A percentile compares a stretch with the other conserved stretches of the same genome.
These are phyloP conservation scores for Dallia pectoralis DNA, from an alignment of 2,797 vertebrate genomes.

Conservation along the genomic window DNA sequence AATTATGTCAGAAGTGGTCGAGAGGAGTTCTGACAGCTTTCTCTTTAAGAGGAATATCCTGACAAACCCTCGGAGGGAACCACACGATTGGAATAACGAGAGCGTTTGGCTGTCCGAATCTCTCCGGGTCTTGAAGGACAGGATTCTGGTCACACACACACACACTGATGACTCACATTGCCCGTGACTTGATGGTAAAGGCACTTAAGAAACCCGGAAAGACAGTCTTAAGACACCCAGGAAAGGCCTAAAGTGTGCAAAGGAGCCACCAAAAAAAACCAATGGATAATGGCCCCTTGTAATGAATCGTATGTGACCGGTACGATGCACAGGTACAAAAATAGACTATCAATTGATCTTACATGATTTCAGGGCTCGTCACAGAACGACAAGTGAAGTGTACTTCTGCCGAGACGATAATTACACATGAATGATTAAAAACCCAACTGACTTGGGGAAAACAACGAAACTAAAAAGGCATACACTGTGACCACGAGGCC, in stretches of 20 bases:
- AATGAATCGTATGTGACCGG: conserved; percentile 50
- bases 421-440: conserved; percentile 21
- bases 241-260: conserved; percentile 76
- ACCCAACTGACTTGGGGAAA: conserved; percentile 19
- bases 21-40: conserved; percentile 3
- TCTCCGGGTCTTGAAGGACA: neutral
- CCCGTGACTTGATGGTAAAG: conserved; percentile 74
- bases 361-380: conserved; percentile 25
- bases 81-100: conserved; percentile 5
- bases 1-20: neutral
- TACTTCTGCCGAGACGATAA: conserved; percentile 25
- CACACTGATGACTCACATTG: conserved; percentile 52
- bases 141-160: neutral
- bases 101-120: neutral
- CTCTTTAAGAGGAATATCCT: neutral
- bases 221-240: too few relatives aligned
- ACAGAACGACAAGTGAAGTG: conserved; percentile 65
- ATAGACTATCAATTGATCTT: conserved; percentile 37
- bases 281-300: conserved; percentile 60
- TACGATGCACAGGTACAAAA: conserved; percentile 67
- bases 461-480: conserved; percentile 18
- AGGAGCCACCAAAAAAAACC: conserved; percentile 70
- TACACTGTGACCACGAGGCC: conserved; percentile 18
- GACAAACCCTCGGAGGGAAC: neutral
- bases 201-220: conserved; percentile 90